phyloP scores from a whole-genome alignment of 1,140 invertebrate species.

The Lepeophtheirus salmonis region DNA sequence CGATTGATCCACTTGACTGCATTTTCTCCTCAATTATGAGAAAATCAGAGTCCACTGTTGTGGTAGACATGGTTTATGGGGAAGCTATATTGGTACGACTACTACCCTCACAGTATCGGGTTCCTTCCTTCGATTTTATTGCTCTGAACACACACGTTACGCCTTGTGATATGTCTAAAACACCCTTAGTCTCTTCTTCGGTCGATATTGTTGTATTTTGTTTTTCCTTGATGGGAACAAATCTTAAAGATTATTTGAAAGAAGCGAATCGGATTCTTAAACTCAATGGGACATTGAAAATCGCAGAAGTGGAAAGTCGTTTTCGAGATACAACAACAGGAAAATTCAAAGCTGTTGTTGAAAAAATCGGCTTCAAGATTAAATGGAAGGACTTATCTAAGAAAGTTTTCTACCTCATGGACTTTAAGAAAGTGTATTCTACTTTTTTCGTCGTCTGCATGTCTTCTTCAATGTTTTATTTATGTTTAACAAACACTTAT shows the following conservation, averaged over 20 bases:
- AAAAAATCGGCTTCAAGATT: constrained; percentile 49
- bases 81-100: constrained; percentile 59
- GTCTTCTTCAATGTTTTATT: too few relatives aligned
- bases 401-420: constrained; percentile 58
- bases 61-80: constrained; percentile 89
- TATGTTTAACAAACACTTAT: too few relatives aligned
- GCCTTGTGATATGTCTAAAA: constrained; percentile 72
- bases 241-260: constrained; percentile 62
- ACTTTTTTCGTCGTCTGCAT: too few relatives aligned
- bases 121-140: constrained; percentile 84
- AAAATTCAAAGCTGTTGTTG: constrained; percentile 43
- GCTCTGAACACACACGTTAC: constrained; percentile 53
- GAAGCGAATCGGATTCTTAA: constrained; percentile 81
- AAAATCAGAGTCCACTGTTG: constrained; percentile 36
- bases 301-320: constrained; percentile 69
- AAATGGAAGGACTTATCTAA: constrained; percentile 44
- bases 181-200: constrained; percentile 45
- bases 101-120: constrained; percentile 35
- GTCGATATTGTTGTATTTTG: constrained; percentile 82
- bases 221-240: constrained; percentile 87
- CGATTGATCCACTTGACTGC: constrained; percentile 64
- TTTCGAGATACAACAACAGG: constrained; percentile 42
- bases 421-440: constrained; percentile 53
- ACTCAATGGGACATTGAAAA: constrained; percentile 56
- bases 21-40: constrained; percentile 59